Evolutionary conservation across 2,113 vertebrate genomes (phyloP).

Genomic region (Pseudois nayaur): DNA sequence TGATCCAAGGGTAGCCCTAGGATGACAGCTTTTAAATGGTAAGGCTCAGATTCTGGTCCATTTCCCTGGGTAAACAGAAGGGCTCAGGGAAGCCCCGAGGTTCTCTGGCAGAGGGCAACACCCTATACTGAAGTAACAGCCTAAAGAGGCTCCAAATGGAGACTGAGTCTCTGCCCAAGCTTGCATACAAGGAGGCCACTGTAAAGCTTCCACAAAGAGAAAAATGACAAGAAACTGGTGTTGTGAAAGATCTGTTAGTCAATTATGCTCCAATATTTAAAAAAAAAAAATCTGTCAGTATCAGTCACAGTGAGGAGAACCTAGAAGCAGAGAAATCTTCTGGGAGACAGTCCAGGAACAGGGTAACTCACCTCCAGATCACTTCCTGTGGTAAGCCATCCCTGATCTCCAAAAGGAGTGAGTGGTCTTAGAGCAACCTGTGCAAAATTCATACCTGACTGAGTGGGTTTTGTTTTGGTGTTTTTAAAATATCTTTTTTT

Average conservation of each 20-base stretch:
- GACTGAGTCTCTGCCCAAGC: not conserved
- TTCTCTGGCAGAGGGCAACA: not conserved
- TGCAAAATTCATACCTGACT: not conserved
- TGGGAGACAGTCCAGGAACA: not conserved
- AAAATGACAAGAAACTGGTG: not conserved
- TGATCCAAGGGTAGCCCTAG: not conserved
- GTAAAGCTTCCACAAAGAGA: not conserved
- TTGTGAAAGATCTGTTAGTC: not conserved
- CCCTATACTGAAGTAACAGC: not conserved
- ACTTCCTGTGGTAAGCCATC: not conserved
- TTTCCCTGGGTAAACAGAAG: not conserved
- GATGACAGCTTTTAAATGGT: not conserved
- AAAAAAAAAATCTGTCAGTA: not conserved
- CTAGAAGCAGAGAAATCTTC: not conserved
- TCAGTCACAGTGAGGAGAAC: not conserved
- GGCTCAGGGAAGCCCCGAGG: not conserved
- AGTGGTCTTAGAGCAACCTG: not conserved
- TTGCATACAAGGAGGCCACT: not conserved
- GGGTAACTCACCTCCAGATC: not conserved
- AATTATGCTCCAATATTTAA: not conserved
- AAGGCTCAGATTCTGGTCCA: not conserved
- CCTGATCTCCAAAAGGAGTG: not conserved
- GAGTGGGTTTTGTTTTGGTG: not conserved
- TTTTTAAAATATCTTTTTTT: not conserved
- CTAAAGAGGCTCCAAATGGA: not conserved